A percentile compares a stretch with the other conserved stretches of the same genome.
phyloP scores from a whole-genome alignment of 2,113 vertebrate species.

The Leiothrix lutea region DNA sequence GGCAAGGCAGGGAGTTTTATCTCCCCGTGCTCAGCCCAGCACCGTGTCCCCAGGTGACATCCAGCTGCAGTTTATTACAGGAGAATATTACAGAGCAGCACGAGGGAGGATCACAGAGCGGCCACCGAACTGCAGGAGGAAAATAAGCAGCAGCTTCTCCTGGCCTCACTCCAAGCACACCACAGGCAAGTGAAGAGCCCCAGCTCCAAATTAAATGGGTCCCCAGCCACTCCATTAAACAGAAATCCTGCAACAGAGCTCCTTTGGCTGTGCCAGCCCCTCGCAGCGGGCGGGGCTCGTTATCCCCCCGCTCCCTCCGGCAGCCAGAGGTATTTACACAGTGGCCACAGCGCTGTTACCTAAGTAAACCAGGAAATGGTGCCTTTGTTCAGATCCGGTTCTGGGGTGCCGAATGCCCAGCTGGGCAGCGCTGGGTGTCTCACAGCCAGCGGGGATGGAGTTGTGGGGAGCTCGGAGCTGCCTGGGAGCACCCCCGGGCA shows the following conservation, averaged over 20 bases:
- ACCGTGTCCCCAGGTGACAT: not conserved
- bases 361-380: slow-evolving; percentile 38
- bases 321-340: slow-evolving; percentile 30
- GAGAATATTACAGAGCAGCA: not conserved
- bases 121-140: slow-evolving; percentile 6
- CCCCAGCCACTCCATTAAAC: slow-evolving; percentile 66
- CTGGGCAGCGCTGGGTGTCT: not conserved
- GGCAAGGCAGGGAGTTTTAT: slow-evolving; percentile 26
- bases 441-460: not conserved
- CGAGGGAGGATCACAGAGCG: slow-evolving; percentile 10
- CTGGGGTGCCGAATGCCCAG: not conserved
- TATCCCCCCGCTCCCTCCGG: slow-evolving; percentile 17
- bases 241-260: slow-evolving; percentile 13
- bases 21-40: not conserved
- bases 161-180: slow-evolving; percentile 50
- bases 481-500: not conserved
- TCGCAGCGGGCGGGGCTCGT: not conserved
- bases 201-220: slow-evolving; percentile 65
- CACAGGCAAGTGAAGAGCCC: slow-evolving; percentile 55
- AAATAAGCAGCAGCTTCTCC: slow-evolving; percentile 52
- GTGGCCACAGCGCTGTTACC: slow-evolving; percentile 38
- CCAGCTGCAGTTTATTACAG: slow-evolving; percentile 6
- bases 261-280: slow-evolving; percentile 39
- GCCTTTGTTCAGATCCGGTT: not conserved
- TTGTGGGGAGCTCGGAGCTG: not conserved